Conservation (phyloP, 2,888 invertebrate genomes). For the Ceramica pisi region DNA sequence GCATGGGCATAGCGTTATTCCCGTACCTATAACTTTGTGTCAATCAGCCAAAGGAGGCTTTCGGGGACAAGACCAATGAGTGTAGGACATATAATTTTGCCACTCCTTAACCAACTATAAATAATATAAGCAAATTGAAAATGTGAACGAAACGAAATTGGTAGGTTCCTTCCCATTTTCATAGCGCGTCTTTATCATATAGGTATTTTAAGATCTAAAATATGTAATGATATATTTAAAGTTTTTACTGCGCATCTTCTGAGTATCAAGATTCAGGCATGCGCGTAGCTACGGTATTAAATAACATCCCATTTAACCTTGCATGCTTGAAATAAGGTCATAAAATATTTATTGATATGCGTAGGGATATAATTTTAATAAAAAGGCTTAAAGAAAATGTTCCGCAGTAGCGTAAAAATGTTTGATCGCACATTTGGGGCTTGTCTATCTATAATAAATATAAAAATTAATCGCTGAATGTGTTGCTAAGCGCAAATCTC, state of each 20-base stretch:
- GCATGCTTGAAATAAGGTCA: slow-evolving; percentile 40
- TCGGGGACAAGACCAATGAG: no score
- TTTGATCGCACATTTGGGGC: slow-evolving; percentile 15
- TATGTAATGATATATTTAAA: slow-evolving; percentile 41
- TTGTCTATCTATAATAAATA: no score
- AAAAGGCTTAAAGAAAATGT: slow-evolving; percentile 35
- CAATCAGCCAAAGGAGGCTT: no score
- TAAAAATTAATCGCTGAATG: no score
- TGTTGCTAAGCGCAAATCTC: no score
- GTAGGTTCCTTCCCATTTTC: background rate
- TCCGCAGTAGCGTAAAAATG: slow-evolving; percentile 10
- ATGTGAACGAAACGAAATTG: background rate
- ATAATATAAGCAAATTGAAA: background rate
- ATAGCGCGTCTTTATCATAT: background rate
- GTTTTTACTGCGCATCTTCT: slow-evolving; percentile 41
- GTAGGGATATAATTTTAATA: slow-evolving; percentile 49
- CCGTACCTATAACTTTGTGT: no score
- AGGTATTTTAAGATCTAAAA: slow-evolving; percentile 21
- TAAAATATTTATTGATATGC: slow-evolving; percentile 50
- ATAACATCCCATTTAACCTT: slow-evolving; percentile 50
- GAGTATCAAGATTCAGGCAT: slow-evolving; percentile 37
- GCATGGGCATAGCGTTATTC: no score
- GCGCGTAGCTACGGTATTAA: slow-evolving; percentile 26
- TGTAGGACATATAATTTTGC: background rate
- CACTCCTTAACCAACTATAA: background rate